Evolutionary conservation across 2,113 vertebrate genomes (phyloP), one percentile per base, ranked within the genome.

Genomic region (Embiotoca jacksoni): DNA sequence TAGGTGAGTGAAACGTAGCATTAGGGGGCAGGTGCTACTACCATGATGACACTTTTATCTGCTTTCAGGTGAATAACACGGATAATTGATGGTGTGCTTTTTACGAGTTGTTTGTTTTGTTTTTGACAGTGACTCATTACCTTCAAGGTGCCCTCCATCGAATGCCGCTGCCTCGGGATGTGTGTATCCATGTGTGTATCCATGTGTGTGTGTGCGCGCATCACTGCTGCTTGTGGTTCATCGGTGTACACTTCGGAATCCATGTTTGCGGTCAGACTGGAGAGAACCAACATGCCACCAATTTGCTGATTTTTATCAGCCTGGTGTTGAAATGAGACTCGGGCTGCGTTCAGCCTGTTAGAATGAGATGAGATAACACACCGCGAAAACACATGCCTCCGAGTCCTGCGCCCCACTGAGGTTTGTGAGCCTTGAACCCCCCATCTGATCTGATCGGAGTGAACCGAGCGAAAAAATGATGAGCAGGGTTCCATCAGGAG

Each of bases 61-160:
- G 73, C 14, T 3, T 61, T 61, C 50, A 75, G 72, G 70, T 78
- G 78, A 87, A 83, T 62, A 78, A 88, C 72, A 78, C 54, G 60
- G 52, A 52, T 69, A 63, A 82, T 61, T 69, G 23, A 69, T 56
- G 35, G 72, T 47, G 30, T 60, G 0, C 23, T 23, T 73, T 91
- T 91, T 78, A 89, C n/a, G 10, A 89, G 58, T 33, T 83, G 82
- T 89, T 90, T 90, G 64, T 79, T 41, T 59, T 73, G 10, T 39
- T 68, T 61, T 63, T 75, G 75, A 39, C 44, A 32, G 74, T 86
- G 88, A 90, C 36, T 91, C 80, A 83, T 47, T 72, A 44, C 0
- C 1, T 72, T 71, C 41, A 79, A 77, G 73, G 80, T 80, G 68
- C 46, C 59, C 47, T 39, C 65, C 60, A 70, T 72, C 33, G 49